A percentile compares a stretch with the other conserved stretches of the same genome.
phyloP scores from a whole-genome alignment of 2,113 vertebrate species.

The Benitochromis conjunctus region DNA sequence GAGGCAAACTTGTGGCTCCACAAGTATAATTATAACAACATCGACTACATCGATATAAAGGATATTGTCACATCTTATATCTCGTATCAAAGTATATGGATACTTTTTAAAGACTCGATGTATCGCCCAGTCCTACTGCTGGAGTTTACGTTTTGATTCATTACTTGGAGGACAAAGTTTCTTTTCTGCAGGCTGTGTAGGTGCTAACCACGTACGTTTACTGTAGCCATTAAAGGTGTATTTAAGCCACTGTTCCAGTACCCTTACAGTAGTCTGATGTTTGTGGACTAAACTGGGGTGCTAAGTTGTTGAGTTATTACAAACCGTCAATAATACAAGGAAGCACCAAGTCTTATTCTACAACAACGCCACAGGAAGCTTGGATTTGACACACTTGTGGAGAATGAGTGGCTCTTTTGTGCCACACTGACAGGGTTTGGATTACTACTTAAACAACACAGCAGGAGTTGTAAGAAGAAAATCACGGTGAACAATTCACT shows the following conservation, averaged over 20 bases:
- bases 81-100: no score
- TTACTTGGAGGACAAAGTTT: no score
- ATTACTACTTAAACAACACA: neutral
- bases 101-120: no score
- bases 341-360: no score
- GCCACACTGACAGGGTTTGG: neutral
- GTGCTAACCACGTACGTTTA: neutral
- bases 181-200: fast-evolving
- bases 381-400: fast-evolving
- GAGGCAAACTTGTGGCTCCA: no score
- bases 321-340: neutral
- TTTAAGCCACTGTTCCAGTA: neutral
- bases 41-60: no score
- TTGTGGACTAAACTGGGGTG: neutral
- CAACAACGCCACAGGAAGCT: no score
- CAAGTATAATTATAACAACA: no score
- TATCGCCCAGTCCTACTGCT: no score
- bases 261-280: neutral
- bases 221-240: neutral
- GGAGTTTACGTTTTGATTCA: no score
- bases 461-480: fast-evolving
- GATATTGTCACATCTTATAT: no score
- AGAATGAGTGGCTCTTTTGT: neutral
- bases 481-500: neutral
- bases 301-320: neutral